Base-by-base conservation (phyloP, 2,888 invertebrate genomes). In the Lasioglossum marginatum region DNA sequence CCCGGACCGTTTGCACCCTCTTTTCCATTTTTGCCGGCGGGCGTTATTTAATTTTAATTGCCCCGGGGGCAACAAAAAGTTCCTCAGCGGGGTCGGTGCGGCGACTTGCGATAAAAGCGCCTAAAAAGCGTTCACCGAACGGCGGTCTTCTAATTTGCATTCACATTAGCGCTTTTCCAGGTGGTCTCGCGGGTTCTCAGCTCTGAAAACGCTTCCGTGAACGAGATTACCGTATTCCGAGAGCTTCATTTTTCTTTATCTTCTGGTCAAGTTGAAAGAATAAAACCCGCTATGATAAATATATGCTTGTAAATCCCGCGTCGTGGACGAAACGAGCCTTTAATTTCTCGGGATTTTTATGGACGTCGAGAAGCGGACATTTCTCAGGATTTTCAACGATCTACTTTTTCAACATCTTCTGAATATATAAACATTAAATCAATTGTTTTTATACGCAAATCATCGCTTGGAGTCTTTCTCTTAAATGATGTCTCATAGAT, bases 131-230 rank as follows among this genome's bases (percentile, higher is more conserved):
- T 31, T 68, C 48, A 19, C 16, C 19, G n/a, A 27, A 31, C 79
- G 34, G 45, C 34, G 19, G 19, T 66, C 63, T 6, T 6, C 34
- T 37, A 81, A 81, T 77, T 81, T 81, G 81, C 81, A 71, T 63
- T 60, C 78, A 60, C 78, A 37, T 77, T 81, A 60, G 45, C 81
- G 37, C 34, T 45, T 16, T 34, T 66, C 31, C 31, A 66, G 45
- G 23, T 40, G 63, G 66, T 66, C 4, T 34, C 60, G n/a, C 23
- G n/a, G n/a, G 27, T 40, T 63, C 19, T 76, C 23, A 6, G 12
- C 31, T 63, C 60, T 63, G 45, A 77, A 66, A 77, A 34, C 34
- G 43, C 14, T 14, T 34, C 27, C 40, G 34, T 23, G 43, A 31
- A 40, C 43, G 23, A 31, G 43, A 71, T 63, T 75, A 60, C 57